Evolutionary conservation across 2,113 vertebrate species (phyloP), one percentile per base, ranked within the genome.

Genomic region (Odontesthes bonariensis): DNA sequence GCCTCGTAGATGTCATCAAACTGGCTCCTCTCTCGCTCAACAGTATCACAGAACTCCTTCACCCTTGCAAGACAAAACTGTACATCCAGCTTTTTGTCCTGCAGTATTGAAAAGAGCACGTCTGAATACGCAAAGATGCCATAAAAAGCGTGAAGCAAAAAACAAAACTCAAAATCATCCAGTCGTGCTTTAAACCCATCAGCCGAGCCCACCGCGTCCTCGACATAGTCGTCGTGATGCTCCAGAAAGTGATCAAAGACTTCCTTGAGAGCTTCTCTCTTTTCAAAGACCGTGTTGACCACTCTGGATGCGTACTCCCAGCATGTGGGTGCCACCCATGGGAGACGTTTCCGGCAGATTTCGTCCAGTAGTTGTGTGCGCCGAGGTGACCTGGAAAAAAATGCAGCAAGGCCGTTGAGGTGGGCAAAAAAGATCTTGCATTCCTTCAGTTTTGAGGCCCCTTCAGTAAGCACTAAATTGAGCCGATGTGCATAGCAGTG

Each of bases 241-340:
- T 62, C 59, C 27, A 33, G 55, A 10, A 9, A 19, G 19, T 35
- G 32, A n/a, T 58, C 1, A 58, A 58, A 35, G 14, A 58, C 2
- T 16, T 58, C 22, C 42, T 63, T 32, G 1, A 47, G 60, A 31
- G 23, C 19, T n/a, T 58, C 8, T 40, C 35, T 59, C 33, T 59
- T 38, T 19, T 63, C 19, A 33, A 49, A 63, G 5, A 32, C 10
- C 0, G 42, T 12, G 19, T 32, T 53, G n/a, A 52, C 32, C 63
- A 53, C n/a, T 46, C 42, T 62, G n/a, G 20, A 61, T 16, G 58
- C 22, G 12, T 23, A 61, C n/a, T 61, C 35, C n/a, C 58, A 61
- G 3, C n/a, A 19, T 14, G 35, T 44, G 14, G 38, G 20, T 44
- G 22, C 8, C 8, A 46, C 40, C 9, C 8, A 6, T 27, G 16